Evolutionary conservation across 2,113 vertebrate genomes (phyloP), one percentile per base, ranked within the genome.

Genomic region (Sinocyclocheilus rhinocerous): DNA sequence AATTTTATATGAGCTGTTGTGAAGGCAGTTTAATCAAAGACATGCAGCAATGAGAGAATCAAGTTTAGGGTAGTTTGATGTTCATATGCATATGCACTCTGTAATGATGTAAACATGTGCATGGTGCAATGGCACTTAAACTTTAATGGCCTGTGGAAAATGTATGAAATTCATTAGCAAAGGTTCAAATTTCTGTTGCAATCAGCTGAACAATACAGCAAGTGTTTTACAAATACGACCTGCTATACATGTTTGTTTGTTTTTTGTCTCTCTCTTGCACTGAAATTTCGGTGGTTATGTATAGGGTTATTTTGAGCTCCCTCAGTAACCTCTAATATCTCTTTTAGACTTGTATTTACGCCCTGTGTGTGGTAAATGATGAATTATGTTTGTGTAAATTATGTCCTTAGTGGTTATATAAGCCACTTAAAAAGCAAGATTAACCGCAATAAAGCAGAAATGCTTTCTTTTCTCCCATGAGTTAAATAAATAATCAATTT

Each of bases 91-190:
- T 9, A 11, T 78, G 16, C 29, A 39, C 29, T 79, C 6, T 39
- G 15, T 59, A 59, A 36, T 29, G 11, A 16, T 1, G 24, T 79
- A 79, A 78, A 59, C 18, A 59, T 22, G 45, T 73, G 45, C 70
- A 50, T 16, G 42, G 13, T 52, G 45, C 48, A 12, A 29, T 29
- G 50, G 50, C 76, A 33, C 50, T 77, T 57, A 33, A 22, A 55
- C 20, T 39, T 59, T 61, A 78, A 78, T 79, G 33, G 33, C 12
- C 20, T 59, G 33, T 79, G 12, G 20, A 79, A 79, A 61, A 79
- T 79, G 20, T 78, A 78, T 78, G 20, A 59, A 79, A 79, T 61
- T 79, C 20, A 79, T 79, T 79, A 79, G 77, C 20, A 61, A 79
- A 36, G 18, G 29, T 13, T 59, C 76, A 61, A 79, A 61, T 15